Base-by-base conservation (phyloP, 2,888 invertebrate species). In the Portevinia maculata region DNA sequence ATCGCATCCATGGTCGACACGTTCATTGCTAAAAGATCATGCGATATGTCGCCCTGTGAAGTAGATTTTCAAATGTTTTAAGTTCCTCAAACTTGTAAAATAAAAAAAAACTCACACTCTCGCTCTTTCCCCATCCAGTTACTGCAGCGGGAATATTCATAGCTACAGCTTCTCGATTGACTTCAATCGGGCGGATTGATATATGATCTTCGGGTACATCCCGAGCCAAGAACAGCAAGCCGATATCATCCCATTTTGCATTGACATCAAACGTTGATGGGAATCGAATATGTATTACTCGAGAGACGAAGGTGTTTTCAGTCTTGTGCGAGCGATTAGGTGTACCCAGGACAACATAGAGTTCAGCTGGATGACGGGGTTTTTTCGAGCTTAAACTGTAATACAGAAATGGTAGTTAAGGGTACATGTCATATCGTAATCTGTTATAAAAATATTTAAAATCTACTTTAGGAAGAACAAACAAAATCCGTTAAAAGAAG, bases 301-400 rank as follows among this genome's bases (percentile, higher is more conserved):
- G 86, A 9, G 85, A 86, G 9, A 86, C 55, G 5, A 87, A 62
- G 0, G 87, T 87, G 50, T 87, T 78, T 1, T 71, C 73, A 0
- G 71, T 85, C n/a, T 81, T 86, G 8, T 86, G 86, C 78, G 86
- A 86, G 73, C 86, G 86, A 79, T 84, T 70, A n/a, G 76, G 11
- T 0, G 85, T 87, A 44, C 88, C 89, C 83, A 89, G 52, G 24
- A 89, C 85, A 0, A 90, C 87, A 5, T 86, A 85, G 44, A 89
- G 71, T 62, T 89, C 88, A 4, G 90, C 86, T 0, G 89, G 90
- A 86, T 89, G 89, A 60, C 88, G 88, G 34, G 60, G 64, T 3
- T 21, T 30, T n/a, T 79, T 71, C 9, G 28, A 34, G 0, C 24
- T 21, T n/a, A 24, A 46, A 44, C 84, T 84, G 28, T 19, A 8